A percentile compares a stretch with the other conserved stretches of the same genome.
phyloP scores from a whole-genome alignment of 2,797 vertebrate genomes.

The Cirrhinus mrigala region DNA sequence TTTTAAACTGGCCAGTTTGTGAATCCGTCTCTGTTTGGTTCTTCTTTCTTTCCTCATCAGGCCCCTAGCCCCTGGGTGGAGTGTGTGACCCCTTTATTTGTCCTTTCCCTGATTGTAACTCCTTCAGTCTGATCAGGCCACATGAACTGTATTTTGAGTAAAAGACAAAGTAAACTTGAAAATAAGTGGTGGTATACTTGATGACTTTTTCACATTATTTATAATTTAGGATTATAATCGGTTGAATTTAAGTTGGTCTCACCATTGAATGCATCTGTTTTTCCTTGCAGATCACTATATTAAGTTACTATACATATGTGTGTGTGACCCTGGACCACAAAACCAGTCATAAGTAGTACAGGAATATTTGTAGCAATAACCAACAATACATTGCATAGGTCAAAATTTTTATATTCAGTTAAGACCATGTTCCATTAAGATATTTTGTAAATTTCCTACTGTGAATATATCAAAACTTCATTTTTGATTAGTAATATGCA shows the following conservation, averaged over 20 bases:
- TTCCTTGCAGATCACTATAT: neutral
- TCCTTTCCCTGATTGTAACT: conserved; percentile 72
- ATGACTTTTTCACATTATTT: conserved; percentile 14
- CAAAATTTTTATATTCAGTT: too few relatives aligned
- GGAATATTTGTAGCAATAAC: too few relatives aligned
- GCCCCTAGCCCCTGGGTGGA: conserved; percentile 42
- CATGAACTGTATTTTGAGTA: conserved; percentile 76
- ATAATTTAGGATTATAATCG: neutral
- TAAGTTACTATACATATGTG: neutral
- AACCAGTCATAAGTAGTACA: too few relatives aligned
- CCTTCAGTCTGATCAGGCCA: conserved; percentile 71
- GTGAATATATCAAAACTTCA: too few relatives aligned
- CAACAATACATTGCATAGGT: too few relatives aligned
- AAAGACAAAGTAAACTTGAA: conserved; percentile 65
- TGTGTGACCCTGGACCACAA: too few relatives aligned
- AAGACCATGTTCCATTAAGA: too few relatives aligned
- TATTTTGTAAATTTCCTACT: too few relatives aligned
- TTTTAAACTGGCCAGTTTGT: conserved; percentile 58
- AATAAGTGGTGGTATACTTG: conserved; percentile 35
- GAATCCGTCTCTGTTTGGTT: conserved; percentile 51
- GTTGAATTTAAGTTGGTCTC: neutral
- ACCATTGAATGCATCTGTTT: neutral
- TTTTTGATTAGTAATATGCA: too few relatives aligned
- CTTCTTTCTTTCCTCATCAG: conserved; percentile 52
- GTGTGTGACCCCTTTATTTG: conserved; percentile 65